Conservation (phyloP, 1,140 invertebrate genomes). For the Chrysomallon squamiferum region DNA sequence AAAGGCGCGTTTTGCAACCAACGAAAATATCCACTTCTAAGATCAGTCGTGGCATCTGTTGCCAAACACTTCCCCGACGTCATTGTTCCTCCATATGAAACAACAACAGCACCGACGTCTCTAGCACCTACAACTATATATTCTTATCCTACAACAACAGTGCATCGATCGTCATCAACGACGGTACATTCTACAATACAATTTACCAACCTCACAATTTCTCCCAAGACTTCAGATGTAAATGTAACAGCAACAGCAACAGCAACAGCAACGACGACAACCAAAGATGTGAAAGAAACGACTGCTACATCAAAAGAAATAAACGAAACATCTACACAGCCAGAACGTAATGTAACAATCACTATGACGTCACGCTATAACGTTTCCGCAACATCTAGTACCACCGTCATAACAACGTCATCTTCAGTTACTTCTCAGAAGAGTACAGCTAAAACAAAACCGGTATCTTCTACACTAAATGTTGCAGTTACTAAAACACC, state of each 20-base stretch:
- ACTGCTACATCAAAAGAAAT: no score
- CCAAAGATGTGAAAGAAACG: neutral
- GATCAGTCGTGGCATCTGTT: slow-evolving; percentile 63
- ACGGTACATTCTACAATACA: neutral
- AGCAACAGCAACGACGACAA: neutral
- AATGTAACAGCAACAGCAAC: neutral
- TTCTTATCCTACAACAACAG: neutral
- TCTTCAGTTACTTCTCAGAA: no score
- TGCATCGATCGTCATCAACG: neutral
- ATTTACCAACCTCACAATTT: no score
- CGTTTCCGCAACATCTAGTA: no score
- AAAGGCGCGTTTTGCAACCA: slow-evolving; percentile 35
- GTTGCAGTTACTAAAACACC: no score
- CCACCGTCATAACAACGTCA: no score
- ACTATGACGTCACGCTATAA: no score
- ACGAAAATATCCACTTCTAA: slow-evolving; percentile 39
- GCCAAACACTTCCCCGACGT: slow-evolving; percentile 10
- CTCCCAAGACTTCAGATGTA: neutral
- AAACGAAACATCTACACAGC: no score
- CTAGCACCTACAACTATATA: neutral
- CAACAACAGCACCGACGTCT: neutral
- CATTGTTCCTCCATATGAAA: neutral
- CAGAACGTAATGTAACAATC: no score
- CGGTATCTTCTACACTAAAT: no score
- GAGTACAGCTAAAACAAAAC: no score